Percentiles rank a stretch among this genome's conserved stretches.
Evolutionary conservation across 2,113 vertebrate species (phyloP).

Genomic region (Nannospalax galili): DNA sequence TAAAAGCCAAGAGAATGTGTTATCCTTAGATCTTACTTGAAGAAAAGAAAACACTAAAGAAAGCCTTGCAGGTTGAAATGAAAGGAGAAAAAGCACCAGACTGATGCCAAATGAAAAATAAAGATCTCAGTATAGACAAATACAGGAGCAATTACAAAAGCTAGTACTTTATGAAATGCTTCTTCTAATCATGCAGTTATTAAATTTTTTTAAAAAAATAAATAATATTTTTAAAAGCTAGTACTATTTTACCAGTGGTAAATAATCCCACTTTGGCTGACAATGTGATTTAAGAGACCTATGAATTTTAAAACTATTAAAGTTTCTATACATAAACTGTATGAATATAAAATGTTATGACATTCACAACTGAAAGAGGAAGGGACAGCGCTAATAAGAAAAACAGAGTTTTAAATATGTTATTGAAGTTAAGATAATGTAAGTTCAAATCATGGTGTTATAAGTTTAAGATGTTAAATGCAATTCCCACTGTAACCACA

Average conservation of each 20-base stretch:
- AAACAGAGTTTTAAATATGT: background rate
- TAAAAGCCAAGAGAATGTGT: background rate
- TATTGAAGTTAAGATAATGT: background rate
- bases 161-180: too few species aligned
- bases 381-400: background rate
- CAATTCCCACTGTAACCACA: background rate
- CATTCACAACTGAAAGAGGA: background rate
- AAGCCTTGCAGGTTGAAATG: background rate
- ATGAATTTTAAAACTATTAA: background rate
- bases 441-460: background rate
- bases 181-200: too few species aligned
- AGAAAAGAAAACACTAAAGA: background rate
- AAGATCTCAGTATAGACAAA: background rate
- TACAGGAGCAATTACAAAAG: background rate
- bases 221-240: background rate
- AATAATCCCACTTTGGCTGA: background rate
- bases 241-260: background rate
- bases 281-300: background rate
- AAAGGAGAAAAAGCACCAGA: background rate
- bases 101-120: background rate
- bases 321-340: background rate
- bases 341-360: background rate
- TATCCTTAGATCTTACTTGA: background rate
- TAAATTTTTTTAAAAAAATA: too few species aligned
- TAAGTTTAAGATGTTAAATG: background rate